Evolutionary conservation across 1,140 invertebrate genomes (phyloP).

Genomic region (Whitmania pigra): DNA sequence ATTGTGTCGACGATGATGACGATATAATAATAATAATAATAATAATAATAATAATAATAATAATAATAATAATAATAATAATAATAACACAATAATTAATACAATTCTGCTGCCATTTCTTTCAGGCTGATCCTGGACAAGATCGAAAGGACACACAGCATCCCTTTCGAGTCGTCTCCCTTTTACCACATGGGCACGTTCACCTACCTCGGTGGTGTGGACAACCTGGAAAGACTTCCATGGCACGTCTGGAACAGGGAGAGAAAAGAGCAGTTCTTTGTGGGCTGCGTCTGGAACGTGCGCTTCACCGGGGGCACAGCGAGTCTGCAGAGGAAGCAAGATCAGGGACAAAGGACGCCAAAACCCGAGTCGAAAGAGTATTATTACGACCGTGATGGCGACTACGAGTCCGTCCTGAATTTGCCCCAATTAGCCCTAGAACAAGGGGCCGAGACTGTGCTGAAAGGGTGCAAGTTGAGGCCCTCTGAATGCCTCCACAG

Average conservation of each 20-base stretch:
- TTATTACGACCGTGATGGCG: conserved; percentile 10
- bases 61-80: too few relatives aligned
- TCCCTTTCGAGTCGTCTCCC: conserved; percentile 14
- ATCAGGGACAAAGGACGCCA: neutral
- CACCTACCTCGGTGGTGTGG: conserved; percentile 24
- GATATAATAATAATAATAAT: too few relatives aligned
- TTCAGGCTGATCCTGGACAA: conserved; percentile 23
- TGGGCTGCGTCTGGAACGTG: conserved; percentile 33
- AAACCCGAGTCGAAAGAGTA: neutral
- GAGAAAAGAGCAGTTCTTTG: conserved; percentile 26
- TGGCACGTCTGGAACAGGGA: conserved; percentile 33
- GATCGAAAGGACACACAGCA: conserved; percentile 16
- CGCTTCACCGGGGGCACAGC: conserved; percentile 20
- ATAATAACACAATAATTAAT: too few relatives aligned
- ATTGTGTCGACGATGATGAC: too few relatives aligned
- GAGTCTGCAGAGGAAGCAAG: neutral
- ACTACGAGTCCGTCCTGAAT: conserved; percentile 26
- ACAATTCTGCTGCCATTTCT: neutral
- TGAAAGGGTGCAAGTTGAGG: conserved; percentile 27
- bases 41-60: too few relatives aligned
- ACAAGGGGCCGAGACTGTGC: conserved; percentile 26
- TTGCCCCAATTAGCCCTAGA: conserved; percentile 23
- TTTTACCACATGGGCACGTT: conserved; percentile 23
- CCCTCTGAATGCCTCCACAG: conserved; percentile 12
- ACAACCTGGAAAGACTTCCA: conserved; percentile 28